phyloP scores from a whole-genome alignment of 2,888 invertebrate species.

The Leistus spinibarbis region DNA sequence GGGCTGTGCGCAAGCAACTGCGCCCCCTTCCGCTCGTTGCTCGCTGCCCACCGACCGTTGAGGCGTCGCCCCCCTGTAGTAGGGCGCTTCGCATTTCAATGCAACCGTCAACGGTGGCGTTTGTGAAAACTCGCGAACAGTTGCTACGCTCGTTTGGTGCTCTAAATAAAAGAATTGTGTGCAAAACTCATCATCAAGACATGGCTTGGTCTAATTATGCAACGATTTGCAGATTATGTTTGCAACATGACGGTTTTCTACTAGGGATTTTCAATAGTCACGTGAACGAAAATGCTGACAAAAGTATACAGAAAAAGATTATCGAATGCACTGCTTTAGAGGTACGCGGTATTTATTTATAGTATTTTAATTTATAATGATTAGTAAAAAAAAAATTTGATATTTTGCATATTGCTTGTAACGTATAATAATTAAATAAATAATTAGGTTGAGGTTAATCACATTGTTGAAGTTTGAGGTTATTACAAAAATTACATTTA shows the following conservation, averaged over 20 bases:
- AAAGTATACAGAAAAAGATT: conserved; percentile 57
- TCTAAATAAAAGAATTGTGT: conserved; percentile 33
- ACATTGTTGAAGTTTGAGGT: conserved; percentile 4
- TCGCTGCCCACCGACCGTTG: conserved; percentile 61
- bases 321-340: conserved; percentile 57
- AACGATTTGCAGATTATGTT: conserved; percentile 70
- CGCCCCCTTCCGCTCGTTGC: conserved; percentile 60
- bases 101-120: conserved; percentile 31
- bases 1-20: conserved; percentile 55
- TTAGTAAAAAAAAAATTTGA: not conserved
- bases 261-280: conserved; percentile 66
- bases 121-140: conserved; percentile 27
- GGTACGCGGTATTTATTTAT: conserved; percentile 49
- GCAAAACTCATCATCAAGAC: conserved; percentile 1
- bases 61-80: conserved; percentile 62
- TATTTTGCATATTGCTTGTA: conserved; percentile 9
- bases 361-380: conserved; percentile 16
- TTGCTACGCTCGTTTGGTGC: conserved; percentile 26
- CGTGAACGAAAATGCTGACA: conserved; percentile 55
- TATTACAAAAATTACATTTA: not conserved
- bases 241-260: conserved; percentile 67
- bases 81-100: conserved; percentile 56
- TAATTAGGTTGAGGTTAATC: not conserved
- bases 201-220: conserved; percentile 64
- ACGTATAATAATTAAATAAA: not conserved